phyloP scores from a whole-genome alignment of 1,140 invertebrate species.

The Mactra quadrangularis region DNA sequence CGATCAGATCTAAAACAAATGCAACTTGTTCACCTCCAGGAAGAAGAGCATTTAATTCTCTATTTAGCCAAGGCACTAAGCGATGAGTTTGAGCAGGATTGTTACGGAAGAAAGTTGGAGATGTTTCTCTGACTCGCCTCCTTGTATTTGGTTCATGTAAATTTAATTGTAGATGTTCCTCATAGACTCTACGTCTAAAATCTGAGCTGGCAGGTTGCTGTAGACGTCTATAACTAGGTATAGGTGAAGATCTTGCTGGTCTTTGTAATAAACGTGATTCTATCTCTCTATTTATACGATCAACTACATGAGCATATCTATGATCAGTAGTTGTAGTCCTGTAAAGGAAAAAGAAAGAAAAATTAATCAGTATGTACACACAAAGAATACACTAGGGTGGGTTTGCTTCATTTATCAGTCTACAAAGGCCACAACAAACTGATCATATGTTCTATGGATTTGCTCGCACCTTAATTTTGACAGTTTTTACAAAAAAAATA shows the following conservation, averaged over 20 bases:
- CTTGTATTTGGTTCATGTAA: conserved; percentile 74
- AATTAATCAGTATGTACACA: too few species aligned
- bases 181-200: conserved; percentile 90
- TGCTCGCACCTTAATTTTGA: too few species aligned
- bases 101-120: conserved; percentile 89
- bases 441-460: too few species aligned
- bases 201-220: conserved; percentile 78
- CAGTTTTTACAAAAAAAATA: too few species aligned
- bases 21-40: conserved; percentile 85
- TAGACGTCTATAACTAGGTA: conserved; percentile 64
- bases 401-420: too few species aligned
- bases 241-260: conserved; percentile 50
- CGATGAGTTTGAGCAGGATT: conserved; percentile 92
- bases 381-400: too few species aligned
- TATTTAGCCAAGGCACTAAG: conserved; percentile 93
- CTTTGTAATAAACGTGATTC: conserved; percentile 60
- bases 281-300: conserved; percentile 46
- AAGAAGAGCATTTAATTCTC: conserved; percentile 91
- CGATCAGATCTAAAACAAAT: conserved; percentile 88
- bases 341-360: conserved; percentile 46
- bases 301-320: conserved; percentile 37
- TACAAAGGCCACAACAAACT: too few species aligned
- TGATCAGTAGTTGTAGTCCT: conserved; percentile 76
- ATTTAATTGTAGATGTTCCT: conserved; percentile 89
- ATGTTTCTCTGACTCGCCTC: conserved; percentile 80